These are phyloP conservation scores for Dromaius novaehollandiae DNA, from an alignment of 2,113 vertebrate genomes.

Conservation along the genomic window DNA sequence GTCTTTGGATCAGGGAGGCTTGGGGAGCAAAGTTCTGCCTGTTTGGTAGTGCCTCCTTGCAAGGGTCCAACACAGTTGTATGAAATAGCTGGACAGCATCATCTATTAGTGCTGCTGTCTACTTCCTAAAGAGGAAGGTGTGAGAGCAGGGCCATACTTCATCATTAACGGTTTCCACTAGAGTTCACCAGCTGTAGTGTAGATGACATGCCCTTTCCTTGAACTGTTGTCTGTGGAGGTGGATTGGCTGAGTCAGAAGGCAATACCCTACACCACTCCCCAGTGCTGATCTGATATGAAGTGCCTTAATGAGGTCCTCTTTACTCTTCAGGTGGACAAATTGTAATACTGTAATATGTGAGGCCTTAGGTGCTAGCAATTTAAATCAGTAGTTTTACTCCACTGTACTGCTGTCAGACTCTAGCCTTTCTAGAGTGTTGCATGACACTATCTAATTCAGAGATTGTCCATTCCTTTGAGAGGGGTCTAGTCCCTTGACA, in stretches of 20 bases:
- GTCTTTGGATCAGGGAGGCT: accelerated
- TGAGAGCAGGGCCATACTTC: neutral
- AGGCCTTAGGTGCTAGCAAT: neutral
- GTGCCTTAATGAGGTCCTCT: neutral
- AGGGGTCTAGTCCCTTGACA: neutral
- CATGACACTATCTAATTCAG: neutral
- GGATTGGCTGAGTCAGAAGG: neutral
- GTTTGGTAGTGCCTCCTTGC: neutral
- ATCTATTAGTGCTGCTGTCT: neutral
- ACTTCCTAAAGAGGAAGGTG: neutral
- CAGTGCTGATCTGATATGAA: neutral
- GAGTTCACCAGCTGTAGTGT: neutral
- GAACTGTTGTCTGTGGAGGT: neutral
- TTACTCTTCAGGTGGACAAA: neutral
- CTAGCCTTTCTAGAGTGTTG: neutral
- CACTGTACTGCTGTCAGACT: neutral
- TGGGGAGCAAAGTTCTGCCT: neutral
- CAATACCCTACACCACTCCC: accelerated
- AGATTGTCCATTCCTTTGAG: neutral
- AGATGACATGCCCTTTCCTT: neutral
- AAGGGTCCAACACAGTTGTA: neutral
- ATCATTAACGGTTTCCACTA: accelerated
- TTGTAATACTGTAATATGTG: neutral
- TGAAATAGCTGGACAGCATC: neutral
- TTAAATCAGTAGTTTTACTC: neutral